Conservation (phyloP, 2,797 vertebrate genomes). For the Hydrolagus colliei region DNA sequence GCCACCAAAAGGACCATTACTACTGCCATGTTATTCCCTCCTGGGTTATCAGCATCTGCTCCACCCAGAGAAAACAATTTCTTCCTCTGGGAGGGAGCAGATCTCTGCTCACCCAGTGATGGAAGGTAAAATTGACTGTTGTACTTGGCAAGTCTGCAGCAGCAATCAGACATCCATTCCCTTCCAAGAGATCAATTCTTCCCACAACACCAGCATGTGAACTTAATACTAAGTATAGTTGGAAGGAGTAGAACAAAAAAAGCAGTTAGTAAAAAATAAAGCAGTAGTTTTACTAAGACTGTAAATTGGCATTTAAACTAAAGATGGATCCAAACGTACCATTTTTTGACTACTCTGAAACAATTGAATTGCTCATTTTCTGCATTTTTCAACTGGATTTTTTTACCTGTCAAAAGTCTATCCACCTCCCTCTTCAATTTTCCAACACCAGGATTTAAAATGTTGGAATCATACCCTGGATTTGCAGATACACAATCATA, state of each 20-base stretch:
- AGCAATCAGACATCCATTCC: no score
- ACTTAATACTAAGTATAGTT: not conserved
- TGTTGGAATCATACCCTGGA: no score
- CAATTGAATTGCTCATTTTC: no score
- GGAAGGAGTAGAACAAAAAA: not conserved
- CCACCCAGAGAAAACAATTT: not conserved
- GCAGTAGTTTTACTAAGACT: no score
- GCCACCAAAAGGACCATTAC: not conserved
- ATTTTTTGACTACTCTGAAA: no score
- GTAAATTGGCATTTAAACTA: no score
- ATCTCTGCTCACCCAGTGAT: constrained; percentile 13
- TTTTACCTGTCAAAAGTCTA: no score
- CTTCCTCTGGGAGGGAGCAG: not conserved
- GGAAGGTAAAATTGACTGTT: constrained; percentile 18
- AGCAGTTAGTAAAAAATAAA: not conserved
- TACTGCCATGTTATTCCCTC: not conserved
- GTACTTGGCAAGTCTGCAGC: not conserved
- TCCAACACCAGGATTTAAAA: no score
- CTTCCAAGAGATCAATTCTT: not conserved
- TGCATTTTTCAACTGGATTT: no score
- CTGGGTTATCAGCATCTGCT: not conserved
- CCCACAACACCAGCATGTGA: not conserved
- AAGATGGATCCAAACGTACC: no score
- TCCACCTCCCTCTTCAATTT: no score
- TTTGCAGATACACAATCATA: no score